These are phyloP conservation scores for Colletes latitarsis DNA, from an alignment of 1,140 invertebrate species.

Conservation along the genomic window DNA sequence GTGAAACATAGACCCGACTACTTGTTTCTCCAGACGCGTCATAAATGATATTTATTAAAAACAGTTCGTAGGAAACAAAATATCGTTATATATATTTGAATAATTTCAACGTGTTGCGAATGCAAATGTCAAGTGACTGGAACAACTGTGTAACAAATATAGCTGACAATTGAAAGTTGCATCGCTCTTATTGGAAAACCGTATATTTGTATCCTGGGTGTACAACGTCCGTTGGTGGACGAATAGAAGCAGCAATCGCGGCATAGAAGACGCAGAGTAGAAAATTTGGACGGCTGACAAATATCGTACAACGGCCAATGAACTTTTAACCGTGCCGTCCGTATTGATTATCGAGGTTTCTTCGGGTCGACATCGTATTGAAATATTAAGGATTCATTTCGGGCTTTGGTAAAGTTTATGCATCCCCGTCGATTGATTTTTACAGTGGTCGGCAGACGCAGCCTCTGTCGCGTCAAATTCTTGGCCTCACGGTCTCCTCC, in stretches of 20 bases:
- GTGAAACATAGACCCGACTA: too few species aligned
- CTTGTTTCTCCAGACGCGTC: too few species aligned
- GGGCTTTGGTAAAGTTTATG: slow-evolving; percentile 32
- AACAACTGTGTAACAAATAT: too few species aligned
- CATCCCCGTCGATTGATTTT: slow-evolving; percentile 13
- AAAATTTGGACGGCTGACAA: slow-evolving; percentile 5
- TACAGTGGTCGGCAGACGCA: not conserved
- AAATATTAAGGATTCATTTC: slow-evolving; percentile 48
- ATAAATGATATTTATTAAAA: too few species aligned
- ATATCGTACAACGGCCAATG: slow-evolving; percentile 18
- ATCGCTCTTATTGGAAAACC: too few species aligned
- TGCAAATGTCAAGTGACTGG: too few species aligned
- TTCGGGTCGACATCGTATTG: slow-evolving; percentile 43
- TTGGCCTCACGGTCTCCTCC: not conserved
- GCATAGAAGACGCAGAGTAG: not conserved
- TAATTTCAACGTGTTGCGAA: too few species aligned
- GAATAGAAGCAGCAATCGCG: not conserved
- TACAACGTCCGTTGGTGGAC: not conserved
- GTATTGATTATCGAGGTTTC: slow-evolving; percentile 47
- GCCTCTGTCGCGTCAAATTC: slow-evolving; percentile 7
- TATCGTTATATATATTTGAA: too few species aligned
- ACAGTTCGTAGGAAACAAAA: too few species aligned
- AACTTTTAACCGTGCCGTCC: slow-evolving; percentile 49
- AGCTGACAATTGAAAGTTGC: too few species aligned
- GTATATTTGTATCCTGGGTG: too few species aligned